Evolutionary conservation across 2,797 vertebrate species (phyloP), one percentile per base, ranked within the genome.

Genomic region (Chelidonichthys spinosus): DNA sequence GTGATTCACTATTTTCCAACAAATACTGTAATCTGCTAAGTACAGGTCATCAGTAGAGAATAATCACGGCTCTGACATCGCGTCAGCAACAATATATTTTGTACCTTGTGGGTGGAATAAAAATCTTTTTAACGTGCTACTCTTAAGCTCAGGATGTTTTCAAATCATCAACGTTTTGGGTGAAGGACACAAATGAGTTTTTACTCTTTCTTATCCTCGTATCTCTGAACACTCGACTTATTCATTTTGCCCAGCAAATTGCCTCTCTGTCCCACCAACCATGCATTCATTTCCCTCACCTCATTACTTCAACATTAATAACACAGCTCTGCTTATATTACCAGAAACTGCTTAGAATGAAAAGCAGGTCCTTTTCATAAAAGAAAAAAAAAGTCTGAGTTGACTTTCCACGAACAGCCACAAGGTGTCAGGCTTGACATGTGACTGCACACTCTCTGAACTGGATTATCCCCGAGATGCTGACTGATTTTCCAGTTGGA

Each of bases 391-490:
- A 35, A 7, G 33, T 55, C 40, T 0, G 25, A 55, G 46, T 11
- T 68, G 42, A 11, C 9, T 35, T 71, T 73, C 40, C 47, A 6
- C n/a, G 1, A 3, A 0, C 14, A 43, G 37, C 86, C 88, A 85
- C 78, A 70, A 88, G 91, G 72, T 80, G 89, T 87, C 91, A 91
- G 86, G 7, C 78, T 77, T 67, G 42, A 44, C n/a, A 58, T 35
- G n/a, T 49, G 25, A 37, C 47, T 40, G 17, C 50, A 54, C 39
- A 33, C 4, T 15, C 43, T 7, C 4, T 13, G 52, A 32, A 60
- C 9, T 5, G 15, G 14, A 3, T 59, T 63, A 37, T 53, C 15
- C 7, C 7, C 39, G 11, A 40, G 13, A n/a, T 54, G 33, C 52
- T 49, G 9, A 43, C 49, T 2, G 46, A 52, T n/a, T 59, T n/a